Conservation (phyloP, 2,113 vertebrate species). For the Synodontis membranacea region DNA sequence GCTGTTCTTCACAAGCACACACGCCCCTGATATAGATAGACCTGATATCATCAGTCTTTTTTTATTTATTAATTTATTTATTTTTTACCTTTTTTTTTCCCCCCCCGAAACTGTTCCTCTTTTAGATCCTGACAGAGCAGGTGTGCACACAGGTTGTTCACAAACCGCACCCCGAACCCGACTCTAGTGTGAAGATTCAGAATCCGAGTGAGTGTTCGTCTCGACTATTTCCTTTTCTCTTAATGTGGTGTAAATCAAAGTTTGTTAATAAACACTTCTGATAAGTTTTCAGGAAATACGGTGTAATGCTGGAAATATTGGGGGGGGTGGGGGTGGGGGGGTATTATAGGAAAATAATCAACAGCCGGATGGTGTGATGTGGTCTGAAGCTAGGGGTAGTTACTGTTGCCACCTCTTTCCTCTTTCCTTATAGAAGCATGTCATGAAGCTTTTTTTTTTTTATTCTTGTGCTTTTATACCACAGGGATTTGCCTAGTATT, state of each 20-base stretch:
- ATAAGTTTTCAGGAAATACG: not conserved
- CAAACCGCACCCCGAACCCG: constrained; percentile 86
- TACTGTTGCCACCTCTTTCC: no score
- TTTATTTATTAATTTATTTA: not conserved
- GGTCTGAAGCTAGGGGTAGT: no score
- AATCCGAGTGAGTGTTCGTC: constrained; percentile 81
- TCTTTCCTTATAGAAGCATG: no score
- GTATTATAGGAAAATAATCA: no score
- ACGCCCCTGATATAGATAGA: no score
- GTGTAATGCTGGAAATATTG: not conserved
- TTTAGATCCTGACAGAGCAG: constrained; percentile 87
- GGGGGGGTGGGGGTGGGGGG: no score
- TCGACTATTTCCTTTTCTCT: not conserved
- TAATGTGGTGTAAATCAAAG: not conserved
- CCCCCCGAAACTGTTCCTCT: constrained; percentile 28
- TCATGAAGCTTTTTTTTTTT: no score
- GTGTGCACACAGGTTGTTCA: constrained; percentile 89
- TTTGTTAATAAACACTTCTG: not conserved
- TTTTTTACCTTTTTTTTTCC: constrained; percentile 4
- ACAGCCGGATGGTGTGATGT: no score
- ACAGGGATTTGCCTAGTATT: no score
- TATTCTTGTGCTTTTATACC: no score
- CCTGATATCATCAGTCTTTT: not conserved
- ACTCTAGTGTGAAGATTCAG: constrained; percentile 88
- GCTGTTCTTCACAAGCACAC: not conserved